phyloP scores from a whole-genome alignment of 2,797 vertebrate genomes.

The Cossypha niveicapilla region DNA sequence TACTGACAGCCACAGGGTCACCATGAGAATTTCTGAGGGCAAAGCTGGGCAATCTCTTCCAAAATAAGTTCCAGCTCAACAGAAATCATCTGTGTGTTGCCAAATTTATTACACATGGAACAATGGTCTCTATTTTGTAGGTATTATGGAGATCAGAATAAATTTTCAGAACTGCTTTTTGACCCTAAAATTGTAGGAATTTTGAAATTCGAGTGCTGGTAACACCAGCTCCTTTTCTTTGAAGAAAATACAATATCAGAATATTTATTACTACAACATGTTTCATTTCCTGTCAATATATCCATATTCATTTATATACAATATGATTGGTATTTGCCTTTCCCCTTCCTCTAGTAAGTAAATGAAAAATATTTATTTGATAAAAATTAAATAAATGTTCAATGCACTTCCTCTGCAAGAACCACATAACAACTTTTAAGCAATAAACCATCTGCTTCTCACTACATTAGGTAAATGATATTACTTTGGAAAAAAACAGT shows the following conservation, averaged over 20 bases:
- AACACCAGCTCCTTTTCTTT: neutral
- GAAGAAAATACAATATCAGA: neutral
- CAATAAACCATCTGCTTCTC: slow-evolving; percentile 32
- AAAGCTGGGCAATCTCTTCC: neutral
- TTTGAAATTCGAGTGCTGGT: neutral
- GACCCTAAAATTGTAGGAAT: neutral
- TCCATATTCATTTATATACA: neutral
- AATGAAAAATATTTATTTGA: neutral
- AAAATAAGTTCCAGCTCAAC: neutral
- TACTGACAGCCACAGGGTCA: neutral
- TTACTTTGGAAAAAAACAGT: neutral
- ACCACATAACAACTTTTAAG: neutral
- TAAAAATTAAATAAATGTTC: neutral
- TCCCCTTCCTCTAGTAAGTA: neutral
- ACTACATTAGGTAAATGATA: neutral
- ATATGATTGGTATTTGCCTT: neutral
- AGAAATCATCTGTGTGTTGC: neutral
- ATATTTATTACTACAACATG: neutral
- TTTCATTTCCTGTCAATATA: neutral
- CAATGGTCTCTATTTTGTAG: neutral
- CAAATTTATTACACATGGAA: fast-evolving
- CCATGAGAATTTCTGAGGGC: neutral
- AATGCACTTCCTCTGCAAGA: neutral
- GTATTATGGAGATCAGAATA: neutral
- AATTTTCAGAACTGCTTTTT: neutral